A percentile compares a stretch with the other conserved stretches of the same genome.
These are phyloP conservation scores for Vanacampus margaritifer DNA, from an alignment of 2,113 vertebrate genomes.

Conservation along the genomic window DNA sequence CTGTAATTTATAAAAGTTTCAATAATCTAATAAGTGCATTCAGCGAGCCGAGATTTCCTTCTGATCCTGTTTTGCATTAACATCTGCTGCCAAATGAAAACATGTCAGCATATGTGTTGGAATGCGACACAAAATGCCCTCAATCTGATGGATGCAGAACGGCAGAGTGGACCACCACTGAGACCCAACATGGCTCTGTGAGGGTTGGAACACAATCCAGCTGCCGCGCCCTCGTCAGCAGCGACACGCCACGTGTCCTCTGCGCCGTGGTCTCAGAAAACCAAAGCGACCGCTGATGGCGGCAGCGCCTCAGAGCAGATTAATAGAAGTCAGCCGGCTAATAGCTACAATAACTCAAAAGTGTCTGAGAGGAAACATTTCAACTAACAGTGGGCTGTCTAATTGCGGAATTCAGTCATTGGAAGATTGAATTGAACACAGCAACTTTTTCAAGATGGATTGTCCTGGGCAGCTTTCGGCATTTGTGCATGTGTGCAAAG, in stretches of 20 bases:
- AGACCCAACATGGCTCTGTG: constrained; percentile 72
- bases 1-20: constrained; percentile 30
- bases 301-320: constrained; percentile 75
- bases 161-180: constrained; percentile 72
- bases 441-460: constrained; percentile 59
- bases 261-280: constrained; percentile 51
- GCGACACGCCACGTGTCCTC: constrained; percentile 56
- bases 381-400: constrained; percentile 90
- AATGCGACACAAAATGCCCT: constrained; percentile 66
- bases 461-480: constrained; percentile 35
- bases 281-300: constrained; percentile 63
- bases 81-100: constrained; percentile 68
- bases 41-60: constrained; percentile 57
- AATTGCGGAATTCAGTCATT: constrained; percentile 90
- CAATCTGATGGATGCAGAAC: constrained; percentile 70
- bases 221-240: constrained; percentile 63
- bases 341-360: constrained; percentile 90
- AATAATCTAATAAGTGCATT: constrained; percentile 50
- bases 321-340: constrained; percentile 88
- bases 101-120: constrained; percentile 66
- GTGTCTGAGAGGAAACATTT: constrained; percentile 82
- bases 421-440: constrained; percentile 73
- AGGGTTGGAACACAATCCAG: constrained; percentile 60
- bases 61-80: constrained; percentile 59
- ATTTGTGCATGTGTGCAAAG: constrained; percentile 31